Evolutionary conservation across 23 tunicate species (phyloP), one percentile per base, ranked within the genome.

Genomic region (Trididemnum nubilum): DNA sequence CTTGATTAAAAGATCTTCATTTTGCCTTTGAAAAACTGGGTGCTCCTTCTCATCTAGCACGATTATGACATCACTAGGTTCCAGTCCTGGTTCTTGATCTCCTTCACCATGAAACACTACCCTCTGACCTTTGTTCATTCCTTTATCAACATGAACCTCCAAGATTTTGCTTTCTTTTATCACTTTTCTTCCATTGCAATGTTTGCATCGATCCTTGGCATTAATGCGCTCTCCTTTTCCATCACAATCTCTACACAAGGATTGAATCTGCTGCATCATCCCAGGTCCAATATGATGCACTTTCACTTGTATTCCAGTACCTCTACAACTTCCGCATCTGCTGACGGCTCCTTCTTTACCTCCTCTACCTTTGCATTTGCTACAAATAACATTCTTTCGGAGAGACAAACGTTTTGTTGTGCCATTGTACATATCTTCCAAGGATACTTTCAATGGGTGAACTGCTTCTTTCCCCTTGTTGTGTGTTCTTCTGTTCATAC

Each of bases 201-300:
- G 32, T 70, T 87, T 90, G 79, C 99, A 96, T 22, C 99, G 86
- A 35, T 96, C 99, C 49, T 86, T 86, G 37, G 99, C 89, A 31
- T 86, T 85, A 35, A 96, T 96, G n/a, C 95, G 71, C 64, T 96
- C 96, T 4, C 99, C 99, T 74, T 96, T 89, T 24, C 99, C 99
- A 50, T 86, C 89, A 51, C 99, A 96, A 28, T 96, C 99, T 3
- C 92, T 83, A 83, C 99, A 96, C 85, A 83, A 86, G 37, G 96
- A 82, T 64, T 96, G 99, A 34, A 94, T 86, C 89, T 96, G 99
- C 71, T 96, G 99, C 85, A 96, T 98, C 99, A 96, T 96, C 26
- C 99, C 99, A 0, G 99, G 99, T 2, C 99, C 99, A 83, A 96
- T 86, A 59, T 90, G 96, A 9, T 89, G 92, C 52, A 89, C 88